Evolutionary conservation across 2,797 vertebrate species (phyloP).

Genomic region (Coregonus suidteri): DNA sequence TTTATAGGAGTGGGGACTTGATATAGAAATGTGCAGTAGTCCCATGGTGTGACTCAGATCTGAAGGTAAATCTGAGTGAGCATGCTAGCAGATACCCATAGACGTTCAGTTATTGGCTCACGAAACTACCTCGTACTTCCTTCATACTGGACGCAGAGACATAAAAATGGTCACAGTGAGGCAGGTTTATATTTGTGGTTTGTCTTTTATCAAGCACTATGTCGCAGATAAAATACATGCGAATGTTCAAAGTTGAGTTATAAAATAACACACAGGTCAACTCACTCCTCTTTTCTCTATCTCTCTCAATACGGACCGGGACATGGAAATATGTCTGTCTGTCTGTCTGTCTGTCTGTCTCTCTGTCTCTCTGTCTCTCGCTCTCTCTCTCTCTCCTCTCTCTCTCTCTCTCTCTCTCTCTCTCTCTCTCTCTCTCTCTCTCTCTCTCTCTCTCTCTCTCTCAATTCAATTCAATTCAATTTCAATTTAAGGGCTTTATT

Average conservation of each 20-base stretch:
- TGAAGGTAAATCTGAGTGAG: neutral
- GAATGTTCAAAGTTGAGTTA: slow-evolving; percentile 27
- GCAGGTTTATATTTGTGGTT: slow-evolving; percentile 15
- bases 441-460: too few relatives aligned
- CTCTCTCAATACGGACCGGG: neutral
- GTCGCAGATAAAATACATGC: slow-evolving; percentile 32
- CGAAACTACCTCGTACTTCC: too few relatives aligned
- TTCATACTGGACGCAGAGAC: too few relatives aligned
- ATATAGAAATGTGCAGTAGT: neutral
- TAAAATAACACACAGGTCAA: slow-evolving; percentile 1
- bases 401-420: too few relatives aligned
- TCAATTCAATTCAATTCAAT: too few relatives aligned
- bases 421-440: too few relatives aligned
- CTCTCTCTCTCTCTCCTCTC: too few relatives aligned
- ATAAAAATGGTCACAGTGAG: neutral
- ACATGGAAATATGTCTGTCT: slow-evolving; percentile 7
- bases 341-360: too few relatives aligned
- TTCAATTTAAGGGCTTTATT: too few relatives aligned
- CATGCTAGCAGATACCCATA: neutral
- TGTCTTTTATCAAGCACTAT: slow-evolving; percentile 42
- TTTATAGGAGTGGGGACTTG: neutral
- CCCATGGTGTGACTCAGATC: too few relatives aligned
- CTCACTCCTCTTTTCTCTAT: neutral
- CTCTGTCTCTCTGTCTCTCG: too few relatives aligned
- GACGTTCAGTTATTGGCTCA: neutral